Conservation (phyloP, 1,140 invertebrate species). For the Lasioglossum baleicum region DNA sequence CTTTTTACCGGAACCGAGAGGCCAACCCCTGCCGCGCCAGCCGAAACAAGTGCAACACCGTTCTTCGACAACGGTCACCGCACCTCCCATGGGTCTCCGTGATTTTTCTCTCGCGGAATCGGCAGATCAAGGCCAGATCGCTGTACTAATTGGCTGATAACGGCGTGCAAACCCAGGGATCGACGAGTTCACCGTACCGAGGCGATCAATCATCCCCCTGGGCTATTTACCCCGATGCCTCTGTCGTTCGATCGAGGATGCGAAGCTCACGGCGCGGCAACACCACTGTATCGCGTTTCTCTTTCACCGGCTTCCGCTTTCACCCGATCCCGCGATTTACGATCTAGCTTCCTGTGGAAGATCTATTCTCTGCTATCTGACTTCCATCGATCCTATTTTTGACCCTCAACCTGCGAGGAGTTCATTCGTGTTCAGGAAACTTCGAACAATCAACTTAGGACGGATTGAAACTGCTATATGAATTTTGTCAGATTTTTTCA, state of each 20-base stretch:
- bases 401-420: no score
- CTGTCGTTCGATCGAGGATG: background rate
- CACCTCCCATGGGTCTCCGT: background rate
- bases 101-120: background rate
- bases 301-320: no score
- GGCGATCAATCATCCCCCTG: constrained; percentile 20
- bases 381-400: no score
- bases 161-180: constrained; percentile 15
- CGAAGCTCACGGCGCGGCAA: background rate
- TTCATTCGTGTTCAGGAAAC: no score
- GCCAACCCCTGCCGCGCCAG: no score
- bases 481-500: no score
- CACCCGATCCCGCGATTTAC: no score
- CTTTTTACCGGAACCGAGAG: background rate
- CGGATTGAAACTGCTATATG: no score
- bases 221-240: background rate
- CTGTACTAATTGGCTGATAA: constrained; percentile 21
- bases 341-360: no score
- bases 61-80: background rate
- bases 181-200: background rate
- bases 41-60: no score
- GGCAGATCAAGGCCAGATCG: constrained; percentile 15
- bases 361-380: no score
- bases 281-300: background rate
- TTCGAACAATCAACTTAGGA: no score